Evolutionary conservation across 2,113 vertebrate genomes (phyloP).

Genomic region (Entosphenus tridentatus): DNA sequence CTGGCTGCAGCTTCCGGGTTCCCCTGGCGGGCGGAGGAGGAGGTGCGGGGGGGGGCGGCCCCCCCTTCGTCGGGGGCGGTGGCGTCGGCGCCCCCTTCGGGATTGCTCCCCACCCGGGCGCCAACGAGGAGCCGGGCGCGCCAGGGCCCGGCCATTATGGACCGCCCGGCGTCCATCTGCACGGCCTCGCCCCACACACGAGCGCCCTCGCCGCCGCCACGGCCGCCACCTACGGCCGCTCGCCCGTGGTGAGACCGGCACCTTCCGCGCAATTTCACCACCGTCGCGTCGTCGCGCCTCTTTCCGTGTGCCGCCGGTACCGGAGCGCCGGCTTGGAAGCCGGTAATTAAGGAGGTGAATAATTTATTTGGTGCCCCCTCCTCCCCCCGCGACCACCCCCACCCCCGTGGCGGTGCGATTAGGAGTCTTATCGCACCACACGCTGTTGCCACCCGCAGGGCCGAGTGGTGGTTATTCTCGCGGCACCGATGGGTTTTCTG

Average conservation of each 20-base stretch:
- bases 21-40: too few relatives aligned
- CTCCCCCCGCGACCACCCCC: neutral
- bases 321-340: neutral
- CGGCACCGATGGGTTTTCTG: slow-evolving; percentile 2
- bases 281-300: too few relatives aligned
- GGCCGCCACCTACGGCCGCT: slow-evolving; percentile 47
- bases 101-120: slow-evolving; percentile 86
- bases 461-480: slow-evolving; percentile 15
- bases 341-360: slow-evolving; percentile 8
- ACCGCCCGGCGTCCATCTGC: slow-evolving; percentile 44
- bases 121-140: slow-evolving; percentile 59
- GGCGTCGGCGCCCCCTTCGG: slow-evolving; percentile 35
- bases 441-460: slow-evolving; percentile 12
- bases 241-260: slow-evolving; percentile 49
- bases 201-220: slow-evolving; percentile 42
- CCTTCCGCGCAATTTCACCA: too few relatives aligned
- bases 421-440: slow-evolving; percentile 7
- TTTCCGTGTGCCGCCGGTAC: neutral
- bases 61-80: too few relatives aligned
- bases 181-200: slow-evolving; percentile 74
- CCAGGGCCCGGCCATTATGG: slow-evolving; percentile 18
- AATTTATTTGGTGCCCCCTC: neutral
- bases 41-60: too few relatives aligned
- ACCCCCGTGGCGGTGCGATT: slow-evolving; percentile 15
- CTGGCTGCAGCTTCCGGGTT: too few relatives aligned